Conservation (phyloP, 2,113 vertebrate species). For the Amphiprion percula region DNA sequence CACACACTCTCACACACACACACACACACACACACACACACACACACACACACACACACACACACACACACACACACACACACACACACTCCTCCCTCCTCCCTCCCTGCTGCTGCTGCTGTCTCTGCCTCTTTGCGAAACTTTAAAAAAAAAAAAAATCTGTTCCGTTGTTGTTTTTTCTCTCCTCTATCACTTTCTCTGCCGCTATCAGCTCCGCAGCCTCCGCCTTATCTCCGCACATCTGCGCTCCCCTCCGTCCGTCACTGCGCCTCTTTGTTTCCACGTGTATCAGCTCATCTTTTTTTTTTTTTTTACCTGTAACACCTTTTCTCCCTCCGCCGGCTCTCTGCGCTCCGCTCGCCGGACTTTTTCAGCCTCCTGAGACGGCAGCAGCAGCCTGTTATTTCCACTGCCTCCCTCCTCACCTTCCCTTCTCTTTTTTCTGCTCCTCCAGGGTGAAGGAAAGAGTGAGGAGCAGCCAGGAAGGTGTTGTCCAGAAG, state of each 20-base stretch:
- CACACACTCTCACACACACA: not conserved
- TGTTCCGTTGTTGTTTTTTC: slow-evolving; percentile 77
- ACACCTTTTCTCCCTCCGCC: slow-evolving; percentile 56
- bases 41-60: slow-evolving; percentile 37
- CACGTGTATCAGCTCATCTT: slow-evolving; percentile 79
- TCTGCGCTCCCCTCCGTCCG: slow-evolving; percentile 76
- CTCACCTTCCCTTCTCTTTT: slow-evolving; percentile 57
- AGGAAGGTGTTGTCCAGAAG: slow-evolving; percentile 80
- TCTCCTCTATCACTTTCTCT: slow-evolving; percentile 82
- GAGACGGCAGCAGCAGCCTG: slow-evolving; percentile 76
- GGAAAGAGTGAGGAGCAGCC: slow-evolving; percentile 85
- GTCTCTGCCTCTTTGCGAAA: slow-evolving; percentile 78
- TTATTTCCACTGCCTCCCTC: slow-evolving; percentile 83
- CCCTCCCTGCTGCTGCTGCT: slow-evolving; percentile 65
- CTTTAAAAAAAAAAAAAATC: slow-evolving; percentile 69
- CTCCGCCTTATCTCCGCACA: slow-evolving; percentile 77
- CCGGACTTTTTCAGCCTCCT: slow-evolving; percentile 49
- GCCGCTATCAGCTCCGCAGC: slow-evolving; percentile 46
- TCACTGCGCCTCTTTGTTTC: slow-evolving; percentile 83
- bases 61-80: no score
- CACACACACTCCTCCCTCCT: slow-evolving; percentile 46
- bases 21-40: slow-evolving; percentile 48
- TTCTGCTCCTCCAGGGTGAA: slow-evolving; percentile 80
- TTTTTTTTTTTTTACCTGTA: slow-evolving; percentile 61
- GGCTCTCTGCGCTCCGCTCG: slow-evolving; percentile 52